phyloP scores from a whole-genome alignment of 2,113 vertebrate genomes.

The Datnioides undecimradiatus region DNA sequence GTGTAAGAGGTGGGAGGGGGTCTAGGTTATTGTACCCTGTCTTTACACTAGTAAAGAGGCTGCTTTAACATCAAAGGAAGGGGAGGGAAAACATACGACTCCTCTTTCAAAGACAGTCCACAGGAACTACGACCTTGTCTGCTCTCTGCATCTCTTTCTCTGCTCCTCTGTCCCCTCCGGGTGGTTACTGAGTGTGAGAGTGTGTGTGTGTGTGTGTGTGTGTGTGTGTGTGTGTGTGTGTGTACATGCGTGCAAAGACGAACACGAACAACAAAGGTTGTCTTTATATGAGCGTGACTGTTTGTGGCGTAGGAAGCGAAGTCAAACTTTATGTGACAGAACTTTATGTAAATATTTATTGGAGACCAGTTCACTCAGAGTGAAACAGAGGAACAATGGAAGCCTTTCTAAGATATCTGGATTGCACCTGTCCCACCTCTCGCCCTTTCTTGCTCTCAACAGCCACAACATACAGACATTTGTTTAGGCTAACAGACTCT shows the following conservation, averaged over 20 bases:
- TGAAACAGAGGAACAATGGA: not conserved
- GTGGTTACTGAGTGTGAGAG: constrained; percentile 38
- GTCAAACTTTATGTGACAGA: constrained; percentile 12
- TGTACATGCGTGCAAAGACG: not conserved
- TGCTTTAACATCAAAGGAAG: constrained; percentile 80
- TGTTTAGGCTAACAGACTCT: constrained; percentile 10
- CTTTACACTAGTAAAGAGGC: constrained; percentile 74
- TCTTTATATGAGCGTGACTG: constrained; percentile 27
- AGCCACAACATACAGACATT: not conserved
- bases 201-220: constrained; percentile 25
- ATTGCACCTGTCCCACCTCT: not conserved
- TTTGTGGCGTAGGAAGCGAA: not conserved
- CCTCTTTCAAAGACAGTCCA: constrained; percentile 78
- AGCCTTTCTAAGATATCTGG: constrained; percentile 12
- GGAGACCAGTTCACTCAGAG: constrained; percentile 4
- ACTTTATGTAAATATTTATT: constrained; percentile 34
- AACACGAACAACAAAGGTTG: constrained; percentile 18
- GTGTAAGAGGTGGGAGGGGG: constrained; percentile 29
- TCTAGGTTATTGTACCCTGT: constrained; percentile 67
- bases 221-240: constrained; percentile 27
- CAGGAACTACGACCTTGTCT: constrained; percentile 73
- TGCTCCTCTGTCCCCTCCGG: constrained; percentile 71
- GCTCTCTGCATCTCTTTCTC: constrained; percentile 65
- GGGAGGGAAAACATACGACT: constrained; percentile 60
- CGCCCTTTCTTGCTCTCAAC: not conserved